These are phyloP conservation scores for Isurus oxyrinchus DNA, from an alignment of 2,113 vertebrate species.

Conservation along the genomic window DNA sequence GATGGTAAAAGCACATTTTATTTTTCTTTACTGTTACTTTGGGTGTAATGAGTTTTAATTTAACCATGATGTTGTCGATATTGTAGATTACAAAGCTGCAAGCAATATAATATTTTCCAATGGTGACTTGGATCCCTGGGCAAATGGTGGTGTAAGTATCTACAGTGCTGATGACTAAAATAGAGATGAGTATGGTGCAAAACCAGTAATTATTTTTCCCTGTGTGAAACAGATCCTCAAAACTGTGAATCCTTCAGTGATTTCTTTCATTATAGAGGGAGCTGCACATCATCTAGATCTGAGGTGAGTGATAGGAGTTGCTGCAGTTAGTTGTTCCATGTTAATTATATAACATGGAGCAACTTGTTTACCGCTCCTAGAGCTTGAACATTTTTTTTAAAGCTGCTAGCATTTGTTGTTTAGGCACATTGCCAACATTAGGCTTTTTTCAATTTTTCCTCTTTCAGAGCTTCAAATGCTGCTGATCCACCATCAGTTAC, in stretches of 20 bases:
- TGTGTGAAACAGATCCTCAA: constrained; percentile 58
- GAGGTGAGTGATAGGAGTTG: constrained; percentile 55
- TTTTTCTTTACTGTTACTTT: neutral
- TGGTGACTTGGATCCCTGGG: constrained; percentile 88
- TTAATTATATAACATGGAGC: too few relatives aligned
- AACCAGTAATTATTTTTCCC: neutral
- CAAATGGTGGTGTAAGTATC: constrained; percentile 77
- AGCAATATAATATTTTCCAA: constrained; percentile 96
- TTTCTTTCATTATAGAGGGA: constrained; percentile 65
- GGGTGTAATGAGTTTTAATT: neutral
- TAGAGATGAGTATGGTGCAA: neutral
- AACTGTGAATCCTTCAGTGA: constrained; percentile 65
- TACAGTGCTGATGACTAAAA: neutral
- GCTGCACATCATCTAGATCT: constrained; percentile 87
- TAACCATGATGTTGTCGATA: neutral
- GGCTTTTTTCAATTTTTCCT: neutral
- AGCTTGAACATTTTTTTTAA: too few relatives aligned
- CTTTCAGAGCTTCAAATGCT: constrained; percentile 61
- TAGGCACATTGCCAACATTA: too few relatives aligned
- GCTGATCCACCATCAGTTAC: constrained; percentile 65
- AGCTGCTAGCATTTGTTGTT: neutral
- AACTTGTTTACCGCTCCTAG: too few relatives aligned
- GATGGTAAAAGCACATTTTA: constrained; percentile 52
- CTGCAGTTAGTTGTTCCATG: neutral
- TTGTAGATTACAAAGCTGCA: constrained; percentile 67